Conservation (phyloP, 2,113 vertebrate genomes). For the Eulacestoma nigropectus region DNA sequence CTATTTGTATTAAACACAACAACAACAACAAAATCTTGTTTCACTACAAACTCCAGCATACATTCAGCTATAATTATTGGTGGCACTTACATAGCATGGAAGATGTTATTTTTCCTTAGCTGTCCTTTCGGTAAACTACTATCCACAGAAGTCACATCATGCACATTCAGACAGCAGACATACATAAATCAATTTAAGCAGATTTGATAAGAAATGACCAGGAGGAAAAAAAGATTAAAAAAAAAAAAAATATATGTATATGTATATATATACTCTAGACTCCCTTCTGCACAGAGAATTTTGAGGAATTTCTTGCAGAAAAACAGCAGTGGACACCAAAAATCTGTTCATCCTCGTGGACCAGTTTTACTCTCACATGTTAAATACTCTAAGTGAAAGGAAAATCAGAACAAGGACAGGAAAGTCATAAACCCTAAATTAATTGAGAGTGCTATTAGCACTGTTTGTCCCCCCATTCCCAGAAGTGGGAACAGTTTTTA, state of each 20-base stretch:
- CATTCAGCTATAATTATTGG: not conserved
- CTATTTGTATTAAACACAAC: not conserved
- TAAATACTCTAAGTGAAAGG: not conserved
- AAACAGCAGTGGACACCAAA: not conserved
- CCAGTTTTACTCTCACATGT: not conserved
- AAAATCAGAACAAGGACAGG: not conserved
- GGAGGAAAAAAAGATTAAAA: no score
- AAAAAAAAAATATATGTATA: no score
- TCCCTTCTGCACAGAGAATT: not conserved
- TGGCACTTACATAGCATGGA: not conserved
- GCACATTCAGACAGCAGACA: not conserved
- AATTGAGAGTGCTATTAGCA: not conserved
- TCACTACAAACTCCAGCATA: not conserved
- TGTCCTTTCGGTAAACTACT: not conserved
- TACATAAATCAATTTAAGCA: not conserved
- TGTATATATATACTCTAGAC: not conserved
- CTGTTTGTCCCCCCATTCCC: constrained; percentile 5
- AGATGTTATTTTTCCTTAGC: not conserved
- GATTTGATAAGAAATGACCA: not conserved
- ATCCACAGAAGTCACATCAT: not conserved
- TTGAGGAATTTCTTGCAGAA: not conserved
- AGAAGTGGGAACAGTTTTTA: constrained; percentile 38
- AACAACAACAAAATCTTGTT: not conserved
- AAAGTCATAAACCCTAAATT: not conserved
- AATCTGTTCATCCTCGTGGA: not conserved